Percentiles rank a stretch among this genome's conserved stretches.
phyloP scores from a whole-genome alignment of 2,888 invertebrate species.

The Lithophane leautieri region DNA sequence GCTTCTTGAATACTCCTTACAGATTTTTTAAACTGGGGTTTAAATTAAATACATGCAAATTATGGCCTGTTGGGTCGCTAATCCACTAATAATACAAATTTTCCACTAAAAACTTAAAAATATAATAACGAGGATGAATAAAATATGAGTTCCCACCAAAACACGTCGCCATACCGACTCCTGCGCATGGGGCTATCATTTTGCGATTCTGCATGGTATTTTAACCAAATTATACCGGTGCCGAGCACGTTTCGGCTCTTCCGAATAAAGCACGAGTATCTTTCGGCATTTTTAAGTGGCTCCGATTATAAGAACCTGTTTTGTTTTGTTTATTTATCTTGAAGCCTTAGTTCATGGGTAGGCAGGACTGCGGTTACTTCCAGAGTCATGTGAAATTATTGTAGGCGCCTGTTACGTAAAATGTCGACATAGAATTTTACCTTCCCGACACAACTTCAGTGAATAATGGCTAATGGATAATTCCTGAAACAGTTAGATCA shows the following conservation, averaged over 20 bases:
- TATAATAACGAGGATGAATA: constrained; percentile 43
- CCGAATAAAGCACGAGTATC: constrained; percentile 50
- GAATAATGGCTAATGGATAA: not conserved
- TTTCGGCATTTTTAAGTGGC: constrained; percentile 54
- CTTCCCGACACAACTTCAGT: not conserved
- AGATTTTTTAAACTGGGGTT: not conserved
- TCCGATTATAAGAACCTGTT: constrained; percentile 51
- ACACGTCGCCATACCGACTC: constrained; percentile 48
- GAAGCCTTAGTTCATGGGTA: constrained; percentile 8
- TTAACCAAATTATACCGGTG: constrained; percentile 60
- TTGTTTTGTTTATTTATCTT: constrained; percentile 51
- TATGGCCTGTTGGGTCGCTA: constrained; percentile 5
- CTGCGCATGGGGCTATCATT: constrained; percentile 60
- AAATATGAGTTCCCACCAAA: constrained; percentile 54
- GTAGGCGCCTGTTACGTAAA: not conserved
- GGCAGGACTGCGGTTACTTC: not conserved
- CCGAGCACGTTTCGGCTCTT: constrained; percentile 51
- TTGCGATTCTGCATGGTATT: constrained; percentile 65
- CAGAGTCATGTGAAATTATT: not conserved
- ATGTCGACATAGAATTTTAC: too few relatives aligned
- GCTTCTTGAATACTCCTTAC: not conserved
- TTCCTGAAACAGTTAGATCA: not conserved
- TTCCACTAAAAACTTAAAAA: constrained; percentile 15
- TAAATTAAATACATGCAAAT: not conserved
- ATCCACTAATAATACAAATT: constrained; percentile 30